A percentile compares a stretch with the other conserved stretches of the same genome.
These are phyloP conservation scores for Progne subis DNA, from an alignment of 2,113 vertebrate species.

Conservation along the genomic window DNA sequence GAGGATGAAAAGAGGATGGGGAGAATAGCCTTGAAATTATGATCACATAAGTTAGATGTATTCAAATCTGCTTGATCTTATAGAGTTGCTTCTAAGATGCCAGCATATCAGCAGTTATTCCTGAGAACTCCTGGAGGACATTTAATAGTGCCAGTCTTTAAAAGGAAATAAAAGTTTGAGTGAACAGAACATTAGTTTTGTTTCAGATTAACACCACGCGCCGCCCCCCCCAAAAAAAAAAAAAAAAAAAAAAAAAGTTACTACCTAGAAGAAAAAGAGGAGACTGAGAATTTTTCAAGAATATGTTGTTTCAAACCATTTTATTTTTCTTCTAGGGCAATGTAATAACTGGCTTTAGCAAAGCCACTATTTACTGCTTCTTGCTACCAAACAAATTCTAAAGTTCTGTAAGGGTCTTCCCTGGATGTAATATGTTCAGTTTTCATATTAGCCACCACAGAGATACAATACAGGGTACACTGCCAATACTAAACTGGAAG, in stretches of 20 bases:
- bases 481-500: not conserved
- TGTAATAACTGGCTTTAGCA: not conserved
- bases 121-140: not conserved
- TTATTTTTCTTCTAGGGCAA: not conserved
- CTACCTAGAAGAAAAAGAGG: not conserved
- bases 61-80: not conserved
- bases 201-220: not conserved
- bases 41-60: not conserved
- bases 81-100: not conserved
- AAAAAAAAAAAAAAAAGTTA: not conserved
- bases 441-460: not conserved
- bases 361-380: not conserved
- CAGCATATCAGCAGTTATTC: not conserved
- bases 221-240: not conserved
- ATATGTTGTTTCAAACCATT: not conserved
- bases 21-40: not conserved
- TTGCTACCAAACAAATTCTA: not conserved
- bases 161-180: not conserved
- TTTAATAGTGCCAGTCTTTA: not conserved
- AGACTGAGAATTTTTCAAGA: not conserved
- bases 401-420: not conserved
- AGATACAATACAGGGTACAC: not conserved
- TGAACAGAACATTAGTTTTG: not conserved
- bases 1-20: not conserved
- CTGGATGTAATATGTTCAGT: not conserved